Evolutionary conservation across 1,140 invertebrate genomes (phyloP), one percentile per base, ranked within the genome.

Genomic region (Hesperophylax magnus): DNA sequence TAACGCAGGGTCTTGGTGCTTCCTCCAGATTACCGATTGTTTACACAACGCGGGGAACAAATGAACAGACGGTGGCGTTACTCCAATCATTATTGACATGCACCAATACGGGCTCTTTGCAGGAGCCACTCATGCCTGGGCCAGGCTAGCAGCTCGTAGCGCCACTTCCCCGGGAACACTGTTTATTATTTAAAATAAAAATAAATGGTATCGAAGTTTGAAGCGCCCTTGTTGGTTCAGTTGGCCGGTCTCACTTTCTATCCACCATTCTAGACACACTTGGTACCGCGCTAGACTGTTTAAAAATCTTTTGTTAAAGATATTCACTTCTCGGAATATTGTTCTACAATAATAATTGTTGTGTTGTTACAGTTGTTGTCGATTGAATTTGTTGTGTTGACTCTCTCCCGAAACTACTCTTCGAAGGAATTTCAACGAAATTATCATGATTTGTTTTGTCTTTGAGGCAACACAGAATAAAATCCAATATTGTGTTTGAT

Each of bases 181-280:
- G 82, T 83, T 83, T 83, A 83, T 81, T 81, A 81, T 83, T 83
- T 79, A 83, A 81, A 83, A 81, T 81, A 83, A 83, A 14, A 83
- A 83, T 77, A 81, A 83, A 83, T 83, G 82, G 75, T 79, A 79
- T 69, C 82, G 74, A 54, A 77, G 77, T 71, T 81, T 65, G 79
- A 72, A 77, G 27, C 27, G 54, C 58, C 71, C 72, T 81, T 81
- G 82, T 83, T 83, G 72, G 76, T 81, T 81, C 82, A 83, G 82
- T 77, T 81, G 82, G 77, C 27, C 61, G 31, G 17, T 79, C 54
- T 79, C 61, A 31, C 14, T 34, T 22, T 18, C 53, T 22, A 27
- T 52, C 54, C 9, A 58, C 20, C 18, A 20, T n/a, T 18, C 27
- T 18, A n/a, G 27, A 67, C 63, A 27, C 63, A 34, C 63, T 67